phyloP scores from a whole-genome alignment of 2,113 vertebrate genomes.

The Pterocles burchelli region DNA sequence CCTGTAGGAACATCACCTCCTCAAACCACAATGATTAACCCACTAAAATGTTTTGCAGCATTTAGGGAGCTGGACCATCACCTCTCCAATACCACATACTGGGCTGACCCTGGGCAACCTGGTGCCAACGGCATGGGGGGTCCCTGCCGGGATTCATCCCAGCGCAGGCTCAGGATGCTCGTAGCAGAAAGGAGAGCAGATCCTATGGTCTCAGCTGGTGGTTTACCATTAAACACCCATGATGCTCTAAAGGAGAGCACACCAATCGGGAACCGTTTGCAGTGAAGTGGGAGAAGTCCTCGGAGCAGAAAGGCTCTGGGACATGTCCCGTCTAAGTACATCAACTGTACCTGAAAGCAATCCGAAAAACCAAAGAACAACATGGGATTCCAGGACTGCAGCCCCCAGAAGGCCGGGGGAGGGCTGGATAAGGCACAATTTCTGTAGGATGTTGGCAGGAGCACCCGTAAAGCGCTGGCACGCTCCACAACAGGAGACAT shows the following conservation, averaged over 20 bases:
- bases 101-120: background rate
- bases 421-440: background rate
- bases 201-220: background rate
- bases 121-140: background rate
- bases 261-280: fast-evolving
- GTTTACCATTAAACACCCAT: background rate
- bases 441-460: background rate
- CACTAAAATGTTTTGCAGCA: fast-evolving
- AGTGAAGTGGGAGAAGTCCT: background rate
- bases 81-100: background rate
- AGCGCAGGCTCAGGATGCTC: background rate
- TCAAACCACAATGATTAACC: background rate
- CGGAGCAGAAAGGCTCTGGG: background rate
- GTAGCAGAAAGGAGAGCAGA: background rate
- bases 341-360: background rate
- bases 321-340: background rate
- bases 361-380: background rate
- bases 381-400: background rate
- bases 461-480: background rate
- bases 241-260: background rate
- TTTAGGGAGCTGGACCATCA: background rate
- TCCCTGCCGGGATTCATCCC: background rate
- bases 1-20: background rate
- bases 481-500: background rate
- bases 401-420: background rate